Conservation (phyloP, 1,140 invertebrate genomes). For the Bombus ignitus region DNA sequence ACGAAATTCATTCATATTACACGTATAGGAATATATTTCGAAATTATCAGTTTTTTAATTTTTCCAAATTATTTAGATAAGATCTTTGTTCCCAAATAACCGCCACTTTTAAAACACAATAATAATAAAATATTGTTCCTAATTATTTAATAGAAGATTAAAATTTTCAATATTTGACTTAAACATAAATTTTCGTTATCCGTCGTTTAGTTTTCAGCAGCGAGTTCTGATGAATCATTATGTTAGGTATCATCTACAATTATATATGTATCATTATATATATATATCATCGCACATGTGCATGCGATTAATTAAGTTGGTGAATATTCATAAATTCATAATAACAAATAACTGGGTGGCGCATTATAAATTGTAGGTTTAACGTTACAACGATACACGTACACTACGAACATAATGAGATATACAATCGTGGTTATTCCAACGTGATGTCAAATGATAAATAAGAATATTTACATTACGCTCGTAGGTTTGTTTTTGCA, state of each 20-base stretch:
- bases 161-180: no score
- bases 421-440: background rate
- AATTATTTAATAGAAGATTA: no score
- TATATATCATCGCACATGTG: no score
- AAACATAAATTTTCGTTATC: no score
- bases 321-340: background rate
- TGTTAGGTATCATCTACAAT: background rate
- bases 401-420: background rate
- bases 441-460: background rate
- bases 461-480: background rate
- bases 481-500: background rate
- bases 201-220: background rate
- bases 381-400: background rate
- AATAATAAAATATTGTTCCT: no score
- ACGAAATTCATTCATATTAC: no score
- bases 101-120: no score
- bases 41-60: no score
- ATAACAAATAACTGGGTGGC: background rate
- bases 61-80: no score
- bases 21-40: no score
- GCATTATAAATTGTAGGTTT: background rate
- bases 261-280: background rate
- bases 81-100: no score
- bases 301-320: background rate
- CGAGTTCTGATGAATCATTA: background rate